These are phyloP conservation scores for Nephrotoma flavescens DNA, from an alignment of 2,888 invertebrate species.

Conservation along the genomic window DNA sequence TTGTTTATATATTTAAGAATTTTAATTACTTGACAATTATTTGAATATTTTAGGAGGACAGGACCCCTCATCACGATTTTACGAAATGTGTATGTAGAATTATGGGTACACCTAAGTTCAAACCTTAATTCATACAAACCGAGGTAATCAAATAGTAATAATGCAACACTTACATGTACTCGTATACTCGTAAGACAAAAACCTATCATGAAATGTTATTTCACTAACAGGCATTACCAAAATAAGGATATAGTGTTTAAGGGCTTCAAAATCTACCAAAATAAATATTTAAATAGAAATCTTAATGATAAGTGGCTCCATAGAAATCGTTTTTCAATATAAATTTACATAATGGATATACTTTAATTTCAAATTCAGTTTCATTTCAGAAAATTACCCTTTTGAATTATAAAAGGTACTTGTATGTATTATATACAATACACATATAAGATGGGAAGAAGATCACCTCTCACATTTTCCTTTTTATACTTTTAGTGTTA, in stretches of 20 bases:
- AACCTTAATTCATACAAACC: not conserved
- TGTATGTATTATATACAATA: no score
- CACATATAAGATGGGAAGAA: no score
- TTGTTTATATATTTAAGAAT: not conserved
- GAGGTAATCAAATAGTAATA: no score
- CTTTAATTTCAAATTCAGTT: not conserved
- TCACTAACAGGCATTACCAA: not conserved
- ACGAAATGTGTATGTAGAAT: not conserved
- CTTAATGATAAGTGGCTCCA: not conserved
- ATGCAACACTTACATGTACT: not conserved
- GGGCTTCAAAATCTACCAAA: not conserved
- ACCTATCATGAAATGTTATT: not conserved
- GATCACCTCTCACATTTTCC: no score
- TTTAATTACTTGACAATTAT: not conserved
- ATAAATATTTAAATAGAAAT: not conserved
- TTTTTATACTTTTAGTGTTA: no score
- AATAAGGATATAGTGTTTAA: not conserved
- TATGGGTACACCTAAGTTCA: not conserved
- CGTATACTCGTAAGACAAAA: not conserved
- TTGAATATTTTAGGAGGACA: not conserved
- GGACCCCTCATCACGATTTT: not conserved
- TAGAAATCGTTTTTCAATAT: not conserved
- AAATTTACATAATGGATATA: not conserved
- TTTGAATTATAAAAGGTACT: not conserved
- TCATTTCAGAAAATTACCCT: not conserved